Evolutionary conservation across 2,888 invertebrate genomes (phyloP).

Genomic region (Hirtodrosophila duncani): DNA sequence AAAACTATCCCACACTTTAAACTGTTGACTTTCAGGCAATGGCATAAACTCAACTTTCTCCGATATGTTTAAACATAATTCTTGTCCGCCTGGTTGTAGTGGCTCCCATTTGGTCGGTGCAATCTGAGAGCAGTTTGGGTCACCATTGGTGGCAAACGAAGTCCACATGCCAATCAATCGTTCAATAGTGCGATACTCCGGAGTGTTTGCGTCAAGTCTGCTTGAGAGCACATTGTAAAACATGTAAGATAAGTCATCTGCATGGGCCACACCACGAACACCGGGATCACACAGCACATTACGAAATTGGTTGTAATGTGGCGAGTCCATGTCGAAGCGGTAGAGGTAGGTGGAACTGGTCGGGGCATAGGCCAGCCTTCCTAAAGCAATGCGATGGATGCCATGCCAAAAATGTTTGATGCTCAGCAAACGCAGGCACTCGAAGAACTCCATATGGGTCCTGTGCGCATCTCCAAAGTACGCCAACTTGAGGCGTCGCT

Average conservation of each 20-base stretch:
- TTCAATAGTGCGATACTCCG: slow-evolving; percentile 74
- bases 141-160: slow-evolving; percentile 70
- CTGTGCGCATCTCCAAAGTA: slow-evolving; percentile 57
- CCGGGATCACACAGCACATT: slow-evolving; percentile 63
- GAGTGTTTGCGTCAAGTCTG: slow-evolving; percentile 46
- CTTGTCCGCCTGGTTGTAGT: slow-evolving; percentile 44
- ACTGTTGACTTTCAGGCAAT: slow-evolving; percentile 65
- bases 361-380: slow-evolving; percentile 55
- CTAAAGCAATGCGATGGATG: slow-evolving; percentile 73
- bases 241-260: slow-evolving; percentile 77
- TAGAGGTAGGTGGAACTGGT: slow-evolving; percentile 73
- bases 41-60: slow-evolving; percentile 65
- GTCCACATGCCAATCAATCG: slow-evolving; percentile 75
- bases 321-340: slow-evolving; percentile 76
- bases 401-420: slow-evolving; percentile 76
- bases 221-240: slow-evolving; percentile 63
- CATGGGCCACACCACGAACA: slow-evolving; percentile 74
- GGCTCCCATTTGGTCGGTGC: slow-evolving; percentile 60
- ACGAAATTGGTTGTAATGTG: slow-evolving; percentile 73
- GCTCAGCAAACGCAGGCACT: slow-evolving; percentile 52
- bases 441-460: slow-evolving; percentile 44
- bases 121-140: slow-evolving; percentile 73
- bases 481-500: slow-evolving; percentile 42
- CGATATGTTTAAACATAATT: slow-evolving; percentile 69
- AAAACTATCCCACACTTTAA: slow-evolving; percentile 66